A percentile compares a stretch with the other conserved stretches of the same genome.
Evolutionary conservation across 1,140 invertebrate species (phyloP).

Genomic region (Solen grandis): DNA sequence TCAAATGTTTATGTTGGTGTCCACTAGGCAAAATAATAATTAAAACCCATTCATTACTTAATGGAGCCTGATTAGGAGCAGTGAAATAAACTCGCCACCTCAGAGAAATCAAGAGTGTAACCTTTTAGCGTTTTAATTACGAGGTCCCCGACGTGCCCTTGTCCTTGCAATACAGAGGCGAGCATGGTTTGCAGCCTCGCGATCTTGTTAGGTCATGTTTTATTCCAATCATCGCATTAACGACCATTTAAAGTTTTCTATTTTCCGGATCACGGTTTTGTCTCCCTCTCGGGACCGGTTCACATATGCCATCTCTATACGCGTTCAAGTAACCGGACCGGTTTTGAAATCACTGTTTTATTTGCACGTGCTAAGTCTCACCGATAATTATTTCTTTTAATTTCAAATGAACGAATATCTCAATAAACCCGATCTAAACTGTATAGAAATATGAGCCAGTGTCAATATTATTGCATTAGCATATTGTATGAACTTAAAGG

Average conservation of each 20-base stretch:
- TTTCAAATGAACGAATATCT: conserved; percentile 53
- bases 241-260: conserved; percentile 54
- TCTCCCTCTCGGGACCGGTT: conserved; percentile 8
- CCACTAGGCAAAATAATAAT: conserved; percentile 44
- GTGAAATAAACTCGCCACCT: conserved; percentile 39
- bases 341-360: conserved; percentile 24
- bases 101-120: conserved; percentile 20
- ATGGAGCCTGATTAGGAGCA: conserved; percentile 42
- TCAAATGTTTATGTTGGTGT: too few relatives aligned
- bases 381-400: conserved; percentile 55
- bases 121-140: conserved; percentile 55
- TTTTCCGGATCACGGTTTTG: conserved; percentile 37
- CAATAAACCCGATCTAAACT: conserved; percentile 44
- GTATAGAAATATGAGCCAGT: conserved; percentile 48
- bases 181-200: neutral
- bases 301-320: conserved; percentile 40
- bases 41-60: conserved; percentile 42
- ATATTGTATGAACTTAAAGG: conserved; percentile 47
- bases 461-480: conserved; percentile 54
- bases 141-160: conserved; percentile 13
- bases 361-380: conserved; percentile 24
- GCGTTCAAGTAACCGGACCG: conserved; percentile 1
- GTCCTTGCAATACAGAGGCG: conserved; percentile 4
- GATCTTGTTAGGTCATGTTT: conserved; percentile 15
- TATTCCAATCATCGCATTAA: conserved; percentile 25